phyloP scores from a whole-genome alignment of 2,888 invertebrate species.

The Amiota minor region DNA sequence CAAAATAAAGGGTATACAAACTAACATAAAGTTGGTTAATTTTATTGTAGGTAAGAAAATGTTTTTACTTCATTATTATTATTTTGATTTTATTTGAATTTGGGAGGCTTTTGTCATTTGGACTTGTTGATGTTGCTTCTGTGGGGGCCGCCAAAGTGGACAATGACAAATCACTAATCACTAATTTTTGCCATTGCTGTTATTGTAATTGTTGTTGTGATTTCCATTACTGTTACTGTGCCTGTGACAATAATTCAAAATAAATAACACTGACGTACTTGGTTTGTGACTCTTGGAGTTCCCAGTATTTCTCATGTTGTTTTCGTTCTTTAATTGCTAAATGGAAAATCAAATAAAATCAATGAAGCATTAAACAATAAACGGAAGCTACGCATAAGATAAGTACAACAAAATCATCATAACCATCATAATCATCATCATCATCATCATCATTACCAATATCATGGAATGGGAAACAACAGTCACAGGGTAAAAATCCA shows the following conservation, averaged over 20 bases:
- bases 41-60: too few species aligned
- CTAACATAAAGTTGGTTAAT: too few species aligned
- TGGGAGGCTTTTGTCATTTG: conserved; percentile 17
- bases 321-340: conserved; percentile 7
- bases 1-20: too few species aligned
- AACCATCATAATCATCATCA: conserved; percentile 15
- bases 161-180: conserved; percentile 35
- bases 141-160: conserved; percentile 44
- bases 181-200: conserved; percentile 21
- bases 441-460: conserved; percentile 19
- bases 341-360: conserved; percentile 27
- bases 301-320: not conserved
- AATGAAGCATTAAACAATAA: conserved; percentile 40
- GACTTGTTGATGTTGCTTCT: conserved; percentile 4
- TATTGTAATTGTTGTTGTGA: conserved; percentile 38
- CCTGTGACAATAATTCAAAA: not conserved
- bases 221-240: conserved; percentile 39
- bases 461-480: not conserved
- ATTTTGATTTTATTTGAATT: conserved; percentile 19
- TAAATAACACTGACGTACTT: too few species aligned
- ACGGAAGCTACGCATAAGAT: conserved; percentile 42
- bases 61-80: too few species aligned
- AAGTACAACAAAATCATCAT: conserved; percentile 17
- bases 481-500: conserved; percentile 23
- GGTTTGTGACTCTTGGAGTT: not conserved